These are phyloP conservation scores for Callosobruchus maculatus DNA, from an alignment of 2,888 invertebrate species.

Conservation along the genomic window DNA sequence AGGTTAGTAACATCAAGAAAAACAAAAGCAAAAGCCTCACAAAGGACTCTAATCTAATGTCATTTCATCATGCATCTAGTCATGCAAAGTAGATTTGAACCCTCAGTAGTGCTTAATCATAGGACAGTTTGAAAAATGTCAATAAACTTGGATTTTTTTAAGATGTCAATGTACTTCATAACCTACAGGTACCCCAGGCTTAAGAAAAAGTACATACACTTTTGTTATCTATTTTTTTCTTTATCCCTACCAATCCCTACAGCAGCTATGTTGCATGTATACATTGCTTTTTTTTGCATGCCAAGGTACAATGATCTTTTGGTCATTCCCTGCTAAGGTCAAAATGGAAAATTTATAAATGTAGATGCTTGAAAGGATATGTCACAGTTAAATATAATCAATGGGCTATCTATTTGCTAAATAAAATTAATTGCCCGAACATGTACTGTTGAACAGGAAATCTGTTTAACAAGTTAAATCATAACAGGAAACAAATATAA, in stretches of 20 bases:
- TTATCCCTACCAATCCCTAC: too few species aligned
- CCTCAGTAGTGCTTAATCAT: neutral
- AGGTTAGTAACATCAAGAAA: conserved; percentile 54
- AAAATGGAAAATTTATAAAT: too few species aligned
- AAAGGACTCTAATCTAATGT: neutral
- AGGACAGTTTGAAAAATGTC: neutral
- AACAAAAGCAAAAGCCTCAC: neutral
- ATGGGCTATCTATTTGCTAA: too few species aligned
- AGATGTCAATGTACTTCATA: neutral
- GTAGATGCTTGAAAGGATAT: too few species aligned
- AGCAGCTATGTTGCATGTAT: too few species aligned
- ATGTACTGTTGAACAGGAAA: too few species aligned
- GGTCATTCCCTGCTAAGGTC: too few species aligned
- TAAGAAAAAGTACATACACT: neutral
- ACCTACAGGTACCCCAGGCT: neutral
- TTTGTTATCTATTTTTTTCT: neutral
- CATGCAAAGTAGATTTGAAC: neutral
- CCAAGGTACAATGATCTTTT: neutral
- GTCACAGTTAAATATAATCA: too few species aligned
- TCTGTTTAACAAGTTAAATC: too few species aligned
- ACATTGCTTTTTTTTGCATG: neutral
- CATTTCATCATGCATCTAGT: neutral
- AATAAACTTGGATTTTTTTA: neutral
- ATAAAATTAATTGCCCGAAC: too few species aligned
- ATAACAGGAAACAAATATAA: too few species aligned